Conservation (phyloP, 2,888 invertebrate species). For the Drosophila ezoana region DNA sequence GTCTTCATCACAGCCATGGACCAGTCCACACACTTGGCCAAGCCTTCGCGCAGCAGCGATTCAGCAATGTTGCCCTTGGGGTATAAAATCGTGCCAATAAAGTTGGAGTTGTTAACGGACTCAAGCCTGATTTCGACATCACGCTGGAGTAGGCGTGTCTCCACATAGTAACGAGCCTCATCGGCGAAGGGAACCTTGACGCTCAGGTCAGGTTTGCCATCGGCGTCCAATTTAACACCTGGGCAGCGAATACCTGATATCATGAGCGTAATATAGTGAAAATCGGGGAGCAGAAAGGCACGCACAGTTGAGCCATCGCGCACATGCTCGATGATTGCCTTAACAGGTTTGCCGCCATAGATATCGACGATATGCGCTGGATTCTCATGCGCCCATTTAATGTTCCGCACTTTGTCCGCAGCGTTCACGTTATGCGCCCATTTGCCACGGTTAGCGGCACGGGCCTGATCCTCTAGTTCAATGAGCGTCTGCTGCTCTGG, state of each 20-base stretch:
- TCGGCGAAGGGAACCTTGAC: conserved; percentile 90
- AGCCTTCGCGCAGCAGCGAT: conserved; percentile 93
- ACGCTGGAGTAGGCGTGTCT: conserved; percentile 94
- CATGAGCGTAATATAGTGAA: conserved; percentile 96
- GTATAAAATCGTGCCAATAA: conserved; percentile 96
- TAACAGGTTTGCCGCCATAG: conserved; percentile 93
- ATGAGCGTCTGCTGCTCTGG: conserved; percentile 90
- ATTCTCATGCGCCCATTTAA: conserved; percentile 96
- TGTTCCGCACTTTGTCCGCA: conserved; percentile 91
- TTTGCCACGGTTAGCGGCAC: conserved; percentile 93
- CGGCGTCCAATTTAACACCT: conserved; percentile 91
- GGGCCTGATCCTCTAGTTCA: conserved; percentile 96
- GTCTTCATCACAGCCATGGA: conserved; percentile 93
- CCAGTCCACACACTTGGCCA: conserved; percentile 97
- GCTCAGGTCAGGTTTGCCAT: conserved; percentile 89
- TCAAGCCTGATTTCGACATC: conserved; percentile 96
- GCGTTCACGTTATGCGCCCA: conserved; percentile 86
- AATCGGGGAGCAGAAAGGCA: conserved; percentile 95
- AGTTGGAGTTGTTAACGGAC: conserved; percentile 96
- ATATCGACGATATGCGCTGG: conserved; percentile 93
- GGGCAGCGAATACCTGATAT: conserved; percentile 96
- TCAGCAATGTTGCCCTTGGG: conserved; percentile 98
- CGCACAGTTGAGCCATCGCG: conserved; percentile 98
- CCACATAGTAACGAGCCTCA: conserved; percentile 97
- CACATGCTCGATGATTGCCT: conserved; percentile 98